Evolutionary conservation across 2,888 invertebrate species (phyloP).

Genomic region (Nomada flava): DNA sequence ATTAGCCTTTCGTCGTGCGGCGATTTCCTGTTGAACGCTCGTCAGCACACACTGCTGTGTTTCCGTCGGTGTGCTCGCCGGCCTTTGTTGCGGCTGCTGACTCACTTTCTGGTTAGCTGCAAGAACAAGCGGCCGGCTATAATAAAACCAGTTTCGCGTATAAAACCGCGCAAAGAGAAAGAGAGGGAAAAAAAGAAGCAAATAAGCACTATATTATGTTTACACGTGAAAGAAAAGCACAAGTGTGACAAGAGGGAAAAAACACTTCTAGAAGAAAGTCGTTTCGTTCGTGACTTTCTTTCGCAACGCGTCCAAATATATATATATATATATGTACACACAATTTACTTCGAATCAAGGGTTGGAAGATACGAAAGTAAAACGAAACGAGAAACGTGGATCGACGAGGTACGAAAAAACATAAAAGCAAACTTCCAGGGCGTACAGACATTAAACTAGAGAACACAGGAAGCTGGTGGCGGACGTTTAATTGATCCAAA

Average conservation of each 20-base stretch:
- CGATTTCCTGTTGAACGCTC: slow-evolving; percentile 87
- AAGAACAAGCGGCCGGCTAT: slow-evolving; percentile 27
- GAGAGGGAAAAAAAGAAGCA: slow-evolving; percentile 22
- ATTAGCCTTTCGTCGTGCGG: slow-evolving; percentile 86
- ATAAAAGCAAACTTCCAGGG: slow-evolving; percentile 27
- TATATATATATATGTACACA: slow-evolving; percentile 13
- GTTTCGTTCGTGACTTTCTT: background rate
- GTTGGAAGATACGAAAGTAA: background rate
- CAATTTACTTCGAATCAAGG: slow-evolving; percentile 11
- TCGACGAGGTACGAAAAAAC: slow-evolving; percentile 45
- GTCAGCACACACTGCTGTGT: slow-evolving; percentile 86
- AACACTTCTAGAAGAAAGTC: slow-evolving; percentile 26
- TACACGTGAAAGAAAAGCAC: slow-evolving; percentile 55
- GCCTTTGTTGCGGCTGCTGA: slow-evolving; percentile 79
- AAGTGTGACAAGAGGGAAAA: slow-evolving; percentile 26
- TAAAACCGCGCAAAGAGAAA: slow-evolving; percentile 9
- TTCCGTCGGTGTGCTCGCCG: slow-evolving; percentile 83
- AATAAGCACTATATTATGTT: slow-evolving; percentile 57
- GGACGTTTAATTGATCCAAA: slow-evolving; percentile 39
- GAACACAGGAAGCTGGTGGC: slow-evolving; percentile 38
- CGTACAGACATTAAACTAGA: slow-evolving; percentile 27
- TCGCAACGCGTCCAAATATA: slow-evolving; percentile 2
- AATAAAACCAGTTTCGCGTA: background rate
- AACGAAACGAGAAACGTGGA: slow-evolving; percentile 12
- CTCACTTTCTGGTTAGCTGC: slow-evolving; percentile 80